phyloP scores from a whole-genome alignment of 1,140 invertebrate species.

The Proctacanthus coquilletti region DNA sequence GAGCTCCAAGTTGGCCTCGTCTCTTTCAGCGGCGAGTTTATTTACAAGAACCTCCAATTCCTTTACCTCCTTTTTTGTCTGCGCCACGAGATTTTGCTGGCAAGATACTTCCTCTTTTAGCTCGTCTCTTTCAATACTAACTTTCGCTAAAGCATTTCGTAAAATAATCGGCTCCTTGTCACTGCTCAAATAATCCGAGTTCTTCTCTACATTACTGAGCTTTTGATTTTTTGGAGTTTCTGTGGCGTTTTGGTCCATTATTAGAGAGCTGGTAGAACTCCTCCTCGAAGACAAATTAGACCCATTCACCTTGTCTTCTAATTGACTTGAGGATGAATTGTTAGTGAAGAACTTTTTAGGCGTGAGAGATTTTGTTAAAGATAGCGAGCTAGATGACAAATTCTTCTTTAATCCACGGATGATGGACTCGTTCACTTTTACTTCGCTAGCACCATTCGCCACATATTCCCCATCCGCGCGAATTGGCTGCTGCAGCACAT shows the following conservation, averaged over 20 bases:
- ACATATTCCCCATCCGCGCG: no score
- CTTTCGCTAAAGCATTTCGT: slow-evolving; percentile 20
- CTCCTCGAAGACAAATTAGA: not conserved
- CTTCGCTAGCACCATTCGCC: not conserved
- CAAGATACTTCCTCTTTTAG: slow-evolving; percentile 15
- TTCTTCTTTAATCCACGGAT: not conserved
- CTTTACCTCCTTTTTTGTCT: slow-evolving; percentile 11
- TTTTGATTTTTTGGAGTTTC: slow-evolving; percentile 10
- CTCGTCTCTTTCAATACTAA: slow-evolving; percentile 21
- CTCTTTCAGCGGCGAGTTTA: slow-evolving; percentile 29
- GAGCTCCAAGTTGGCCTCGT: slow-evolving; percentile 19
- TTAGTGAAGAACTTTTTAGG: slow-evolving; percentile 17
- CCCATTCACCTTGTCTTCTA: not conserved
- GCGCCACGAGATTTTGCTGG: slow-evolving; percentile 13
- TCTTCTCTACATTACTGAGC: slow-evolving; percentile 5
- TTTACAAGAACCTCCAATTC: slow-evolving; percentile 22
- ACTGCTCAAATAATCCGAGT: slow-evolving; percentile 8
- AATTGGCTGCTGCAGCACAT: slow-evolving; percentile 34
- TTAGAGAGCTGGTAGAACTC: not conserved
- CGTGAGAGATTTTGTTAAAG: slow-evolving; percentile 6
- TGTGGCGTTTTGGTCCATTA: slow-evolving; percentile 9
- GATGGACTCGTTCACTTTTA: not conserved
- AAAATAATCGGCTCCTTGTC: slow-evolving; percentile 19
- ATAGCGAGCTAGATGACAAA: not conserved
- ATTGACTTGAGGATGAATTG: slow-evolving; percentile 13